phyloP scores from a whole-genome alignment of 2,888 invertebrate species.

The Ectemnius cavifrons region DNA sequence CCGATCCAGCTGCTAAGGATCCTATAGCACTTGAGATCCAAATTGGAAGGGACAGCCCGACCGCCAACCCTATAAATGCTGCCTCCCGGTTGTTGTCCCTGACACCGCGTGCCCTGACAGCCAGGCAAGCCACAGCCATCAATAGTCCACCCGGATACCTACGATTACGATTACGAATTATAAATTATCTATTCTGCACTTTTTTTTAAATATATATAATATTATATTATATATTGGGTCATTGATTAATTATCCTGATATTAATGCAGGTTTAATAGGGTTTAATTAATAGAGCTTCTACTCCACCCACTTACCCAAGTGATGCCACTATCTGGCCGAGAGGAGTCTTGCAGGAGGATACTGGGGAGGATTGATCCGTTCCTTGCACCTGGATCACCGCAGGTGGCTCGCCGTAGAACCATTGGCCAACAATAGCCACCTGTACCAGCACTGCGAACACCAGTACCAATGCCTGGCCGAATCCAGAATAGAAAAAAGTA shows the following conservation, averaged over 20 bases:
- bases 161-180: no score
- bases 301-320: constrained; percentile 66
- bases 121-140: constrained; percentile 90
- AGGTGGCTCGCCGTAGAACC: constrained; percentile 90
- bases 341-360: constrained; percentile 71
- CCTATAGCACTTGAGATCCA: constrained; percentile 90
- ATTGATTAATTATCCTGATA: not conserved
- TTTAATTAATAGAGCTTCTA: not conserved
- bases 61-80: constrained; percentile 93
- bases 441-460: constrained; percentile 95
- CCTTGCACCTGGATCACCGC: constrained; percentile 71
- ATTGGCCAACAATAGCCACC: constrained; percentile 90
- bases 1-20: constrained; percentile 78
- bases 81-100: constrained; percentile 96
- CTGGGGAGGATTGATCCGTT: constrained; percentile 48
- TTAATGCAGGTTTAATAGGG: not conserved
- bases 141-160: constrained; percentile 89
- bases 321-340: constrained; percentile 75
- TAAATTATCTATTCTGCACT: no score
- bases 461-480: constrained; percentile 83
- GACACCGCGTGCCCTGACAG: constrained; percentile 91
- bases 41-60: constrained; percentile 91
- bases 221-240: no score
- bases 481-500: constrained; percentile 11
- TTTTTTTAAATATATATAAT: no score